Percentiles rank a stretch among this genome's conserved stretches.
Evolutionary conservation across 2,888 invertebrate genomes (phyloP).

Genomic region (Terebella lapidaria): DNA sequence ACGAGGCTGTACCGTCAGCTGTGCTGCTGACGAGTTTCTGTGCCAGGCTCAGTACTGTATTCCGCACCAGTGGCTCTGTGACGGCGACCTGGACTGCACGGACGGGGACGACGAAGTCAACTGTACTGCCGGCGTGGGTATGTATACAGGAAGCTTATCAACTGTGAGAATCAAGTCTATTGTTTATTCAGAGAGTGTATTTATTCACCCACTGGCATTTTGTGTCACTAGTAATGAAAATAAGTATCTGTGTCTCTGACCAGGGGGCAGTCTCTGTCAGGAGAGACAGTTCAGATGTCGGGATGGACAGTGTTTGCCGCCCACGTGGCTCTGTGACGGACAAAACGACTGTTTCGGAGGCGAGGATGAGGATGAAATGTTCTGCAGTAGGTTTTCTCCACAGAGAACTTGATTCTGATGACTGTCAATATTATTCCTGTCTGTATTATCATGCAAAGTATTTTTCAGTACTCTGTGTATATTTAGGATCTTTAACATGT

Average conservation of each 20-base stretch:
- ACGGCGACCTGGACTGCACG: conserved; percentile 39
- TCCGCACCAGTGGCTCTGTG: conserved; percentile 35
- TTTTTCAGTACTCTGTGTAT: not conserved
- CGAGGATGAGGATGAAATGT: conserved; percentile 21
- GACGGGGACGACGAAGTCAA: conserved; percentile 37
- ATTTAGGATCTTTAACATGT: not conserved
- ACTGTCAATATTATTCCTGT: no score
- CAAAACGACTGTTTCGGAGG: conserved; percentile 40
- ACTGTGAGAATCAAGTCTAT: not conserved
- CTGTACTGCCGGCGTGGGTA: not conserved
- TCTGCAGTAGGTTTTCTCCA: conserved; percentile 10
- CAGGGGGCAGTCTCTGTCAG: not conserved
- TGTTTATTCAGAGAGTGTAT: no score
- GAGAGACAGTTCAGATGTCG: conserved; percentile 6
- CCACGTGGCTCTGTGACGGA: conserved; percentile 24
- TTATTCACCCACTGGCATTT: no score
- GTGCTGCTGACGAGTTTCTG: conserved; percentile 61
- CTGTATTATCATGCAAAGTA: no score
- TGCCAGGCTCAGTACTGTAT: conserved; percentile 55
- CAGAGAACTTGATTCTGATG: no score
- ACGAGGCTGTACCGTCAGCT: conserved; percentile 34
- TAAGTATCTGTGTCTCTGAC: no score
- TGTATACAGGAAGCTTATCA: not conserved
- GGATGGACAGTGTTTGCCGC: conserved; percentile 8
- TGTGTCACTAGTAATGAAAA: no score